Evolutionary conservation across 2,797 vertebrate species (phyloP).

Genomic region (Tenualosa thibaudeaui): DNA sequence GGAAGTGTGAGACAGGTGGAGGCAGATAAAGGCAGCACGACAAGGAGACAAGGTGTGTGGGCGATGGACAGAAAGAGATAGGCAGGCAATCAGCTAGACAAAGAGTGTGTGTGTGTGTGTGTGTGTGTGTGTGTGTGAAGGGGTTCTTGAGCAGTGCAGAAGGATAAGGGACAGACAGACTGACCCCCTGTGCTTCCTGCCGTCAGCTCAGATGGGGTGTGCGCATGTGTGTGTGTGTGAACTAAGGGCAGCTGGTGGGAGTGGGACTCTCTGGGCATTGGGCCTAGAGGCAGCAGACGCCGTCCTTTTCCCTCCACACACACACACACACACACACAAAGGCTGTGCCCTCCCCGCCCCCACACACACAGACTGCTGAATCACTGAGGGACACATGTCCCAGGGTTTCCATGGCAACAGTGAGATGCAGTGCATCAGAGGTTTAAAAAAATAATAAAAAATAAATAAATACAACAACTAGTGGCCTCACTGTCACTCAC

Average conservation of each 20-base stretch:
- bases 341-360: too few species aligned
- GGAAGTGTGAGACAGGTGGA: too few species aligned
- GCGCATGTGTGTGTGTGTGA: background rate
- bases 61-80: too few species aligned
- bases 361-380: slow-evolving; percentile 1
- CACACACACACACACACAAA: background rate
- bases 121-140: background rate
- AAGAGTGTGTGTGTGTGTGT: background rate
- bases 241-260: slow-evolving; percentile 8
- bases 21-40: too few species aligned
- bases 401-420: background rate
- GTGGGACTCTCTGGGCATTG: background rate
- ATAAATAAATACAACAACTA: too few species aligned
- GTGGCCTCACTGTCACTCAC: background rate
- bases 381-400: background rate
- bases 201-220: background rate
- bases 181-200: background rate
- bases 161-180: background rate
- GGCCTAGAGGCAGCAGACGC: background rate
- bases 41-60: too few species aligned
- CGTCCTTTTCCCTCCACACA: background rate
- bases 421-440: background rate
- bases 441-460: too few species aligned
- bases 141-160: background rate
- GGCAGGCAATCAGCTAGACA: too few species aligned